phyloP scores from a whole-genome alignment of 2,113 vertebrate genomes.

The Meles meles region DNA sequence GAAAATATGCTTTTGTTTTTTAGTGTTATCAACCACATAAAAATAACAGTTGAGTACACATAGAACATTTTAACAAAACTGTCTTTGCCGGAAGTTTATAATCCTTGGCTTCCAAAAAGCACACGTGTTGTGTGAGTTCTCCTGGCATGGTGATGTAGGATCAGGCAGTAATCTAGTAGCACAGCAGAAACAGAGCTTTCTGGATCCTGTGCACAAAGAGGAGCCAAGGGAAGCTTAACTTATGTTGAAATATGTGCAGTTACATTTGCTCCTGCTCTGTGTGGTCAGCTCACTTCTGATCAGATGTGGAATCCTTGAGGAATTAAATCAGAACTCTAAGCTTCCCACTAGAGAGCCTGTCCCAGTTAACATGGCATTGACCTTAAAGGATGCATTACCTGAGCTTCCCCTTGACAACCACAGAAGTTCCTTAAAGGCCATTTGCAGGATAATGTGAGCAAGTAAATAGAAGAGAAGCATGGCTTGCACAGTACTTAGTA shows the following conservation, averaged over 20 bases:
- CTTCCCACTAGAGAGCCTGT: neutral
- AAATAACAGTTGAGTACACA: neutral
- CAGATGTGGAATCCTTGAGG: neutral
- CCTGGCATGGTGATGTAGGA: neutral
- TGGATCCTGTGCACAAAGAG: neutral
- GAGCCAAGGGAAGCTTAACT: neutral
- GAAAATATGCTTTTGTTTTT: neutral
- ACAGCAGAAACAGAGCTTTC: neutral
- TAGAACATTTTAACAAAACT: neutral
- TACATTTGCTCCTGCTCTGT: neutral
- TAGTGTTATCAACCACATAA: neutral
- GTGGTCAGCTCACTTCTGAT: neutral
- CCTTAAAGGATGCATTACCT: neutral
- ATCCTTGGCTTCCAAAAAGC: neutral
- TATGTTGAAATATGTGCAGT: neutral
- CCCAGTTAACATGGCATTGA: neutral
- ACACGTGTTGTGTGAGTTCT: accelerated
- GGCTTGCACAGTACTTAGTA: neutral
- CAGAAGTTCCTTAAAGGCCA: neutral
- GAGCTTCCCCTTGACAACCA: neutral
- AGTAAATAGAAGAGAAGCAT: neutral
- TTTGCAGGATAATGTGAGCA: neutral
- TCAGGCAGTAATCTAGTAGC: no score
- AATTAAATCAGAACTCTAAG: neutral
- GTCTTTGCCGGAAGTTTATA: neutral